Evolutionary conservation across 2,113 vertebrate genomes (phyloP).

Genomic region (Myrmecophaga tridactyla): DNA sequence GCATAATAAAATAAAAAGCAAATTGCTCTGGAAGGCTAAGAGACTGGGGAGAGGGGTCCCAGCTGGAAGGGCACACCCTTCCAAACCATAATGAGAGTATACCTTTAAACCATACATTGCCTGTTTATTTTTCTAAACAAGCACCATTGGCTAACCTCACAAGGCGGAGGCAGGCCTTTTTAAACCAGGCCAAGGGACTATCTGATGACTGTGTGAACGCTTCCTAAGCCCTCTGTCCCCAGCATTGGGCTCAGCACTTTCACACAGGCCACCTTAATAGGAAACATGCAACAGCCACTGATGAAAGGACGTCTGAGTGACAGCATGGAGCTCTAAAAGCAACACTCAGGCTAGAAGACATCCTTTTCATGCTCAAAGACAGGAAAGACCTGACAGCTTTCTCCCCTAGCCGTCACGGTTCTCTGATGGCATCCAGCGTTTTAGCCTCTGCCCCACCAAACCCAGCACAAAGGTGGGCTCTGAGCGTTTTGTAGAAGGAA

Average conservation of each 20-base stretch:
- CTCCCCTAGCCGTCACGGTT: not conserved
- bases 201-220: not conserved
- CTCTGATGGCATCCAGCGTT: not conserved
- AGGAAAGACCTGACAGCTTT: not conserved
- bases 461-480: not conserved
- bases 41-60: not conserved
- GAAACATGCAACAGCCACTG: not conserved
- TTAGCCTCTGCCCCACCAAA: not conserved
- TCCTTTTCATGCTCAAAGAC: not conserved
- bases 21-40: not conserved
- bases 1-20: not conserved
- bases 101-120: not conserved
- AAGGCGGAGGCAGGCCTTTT: no score
- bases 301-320: no score
- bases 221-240: no score
- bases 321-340: not conserved
- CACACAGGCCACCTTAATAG: fast-evolving
- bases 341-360: not conserved
- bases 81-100: not conserved
- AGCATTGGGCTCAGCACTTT: not conserved
- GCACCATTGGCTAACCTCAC: not conserved
- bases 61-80: not conserved
- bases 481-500: not conserved
- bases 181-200: not conserved
- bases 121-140: not conserved